Percentiles rank a stretch among this genome's conserved stretches.
Conservation (phyloP, 2,113 vertebrate species). For the Cyprinodon brontotheroides region DNA sequence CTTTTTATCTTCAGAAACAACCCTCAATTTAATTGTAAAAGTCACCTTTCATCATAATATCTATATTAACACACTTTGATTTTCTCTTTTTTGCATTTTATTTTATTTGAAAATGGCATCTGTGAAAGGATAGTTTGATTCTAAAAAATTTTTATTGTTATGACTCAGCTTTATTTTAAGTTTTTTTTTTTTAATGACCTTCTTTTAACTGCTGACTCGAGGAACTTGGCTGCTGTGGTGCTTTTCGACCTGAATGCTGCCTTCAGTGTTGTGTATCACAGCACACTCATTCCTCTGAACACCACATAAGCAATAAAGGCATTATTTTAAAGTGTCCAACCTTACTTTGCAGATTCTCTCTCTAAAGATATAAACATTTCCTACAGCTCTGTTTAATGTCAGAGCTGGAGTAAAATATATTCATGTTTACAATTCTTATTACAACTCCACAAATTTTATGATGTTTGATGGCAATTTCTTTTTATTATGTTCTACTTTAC, state of each 20-base stretch:
- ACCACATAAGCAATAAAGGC: not conserved
- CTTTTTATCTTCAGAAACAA: too few species aligned
- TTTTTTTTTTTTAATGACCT: constrained; percentile 10
- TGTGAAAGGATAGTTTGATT: not conserved
- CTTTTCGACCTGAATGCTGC: constrained; percentile 5
- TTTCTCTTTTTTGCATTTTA: not conserved
- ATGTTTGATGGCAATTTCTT: too few species aligned
- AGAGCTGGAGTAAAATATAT: too few species aligned
- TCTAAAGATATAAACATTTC: not conserved
- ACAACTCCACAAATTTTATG: too few species aligned
- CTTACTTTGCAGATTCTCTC: not conserved
- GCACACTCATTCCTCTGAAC: not conserved
- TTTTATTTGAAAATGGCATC: constrained; percentile 6
- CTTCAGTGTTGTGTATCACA: constrained; percentile 1
- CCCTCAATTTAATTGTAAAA: too few species aligned
- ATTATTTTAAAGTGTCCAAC: not conserved
- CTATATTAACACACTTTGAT: constrained; percentile 2
- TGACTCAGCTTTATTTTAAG: constrained; percentile 1
- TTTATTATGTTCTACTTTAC: too few species aligned
- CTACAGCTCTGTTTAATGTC: not conserved
- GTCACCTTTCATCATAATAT: not conserved
- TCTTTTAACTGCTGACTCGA: constrained; percentile 3
- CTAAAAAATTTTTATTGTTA: not conserved
- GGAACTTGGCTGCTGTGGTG: constrained; percentile 1
- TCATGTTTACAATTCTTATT: too few species aligned